Percentiles rank a stretch among this genome's conserved stretches.
Evolutionary conservation across 23 tunicate species (phyloP).

Genomic region (Oikopleura dioica): DNA sequence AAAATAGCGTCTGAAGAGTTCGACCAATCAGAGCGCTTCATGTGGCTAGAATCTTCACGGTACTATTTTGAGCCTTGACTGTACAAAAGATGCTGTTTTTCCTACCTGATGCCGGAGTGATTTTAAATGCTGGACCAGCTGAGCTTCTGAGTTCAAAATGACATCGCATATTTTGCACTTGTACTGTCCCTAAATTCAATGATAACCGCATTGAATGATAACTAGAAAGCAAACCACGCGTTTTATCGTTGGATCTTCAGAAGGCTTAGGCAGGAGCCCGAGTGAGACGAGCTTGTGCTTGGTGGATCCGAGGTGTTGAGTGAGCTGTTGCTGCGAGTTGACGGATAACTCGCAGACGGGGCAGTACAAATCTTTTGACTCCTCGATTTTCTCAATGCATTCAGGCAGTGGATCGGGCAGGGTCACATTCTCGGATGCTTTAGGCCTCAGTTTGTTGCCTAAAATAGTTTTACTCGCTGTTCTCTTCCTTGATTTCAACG

Average conservation of each 20-base stretch:
- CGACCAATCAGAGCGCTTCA: background rate
- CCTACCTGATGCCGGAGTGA: constrained; percentile 13
- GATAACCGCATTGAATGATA: background rate
- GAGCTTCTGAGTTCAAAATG: background rate
- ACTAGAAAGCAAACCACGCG: constrained; percentile 11
- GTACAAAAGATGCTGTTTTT: background rate
- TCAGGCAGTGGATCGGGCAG: constrained; percentile 5
- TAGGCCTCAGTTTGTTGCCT: background rate
- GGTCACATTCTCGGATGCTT: background rate
- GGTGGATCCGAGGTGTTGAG: background rate
- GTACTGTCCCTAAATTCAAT: constrained; percentile 8
- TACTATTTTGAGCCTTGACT: background rate
- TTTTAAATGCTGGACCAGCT: constrained; percentile 8
- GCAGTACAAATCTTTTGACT: background rate
- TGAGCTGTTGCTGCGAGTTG: constrained; percentile 9
- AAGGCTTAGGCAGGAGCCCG: background rate
- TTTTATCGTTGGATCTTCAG: background rate
- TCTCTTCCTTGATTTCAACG: background rate
- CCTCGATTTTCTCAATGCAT: constrained; percentile 6
- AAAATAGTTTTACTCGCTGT: background rate
- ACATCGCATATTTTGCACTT: constrained; percentile 12
- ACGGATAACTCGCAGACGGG: background rate
- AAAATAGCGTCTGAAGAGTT: background rate
- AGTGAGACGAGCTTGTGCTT: constrained; percentile 10
- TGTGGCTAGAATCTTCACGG: background rate